Percentiles rank a stretch among this genome's conserved stretches.
phyloP scores from a whole-genome alignment of 2,113 vertebrate genomes.

The Crotalus horridus region DNA sequence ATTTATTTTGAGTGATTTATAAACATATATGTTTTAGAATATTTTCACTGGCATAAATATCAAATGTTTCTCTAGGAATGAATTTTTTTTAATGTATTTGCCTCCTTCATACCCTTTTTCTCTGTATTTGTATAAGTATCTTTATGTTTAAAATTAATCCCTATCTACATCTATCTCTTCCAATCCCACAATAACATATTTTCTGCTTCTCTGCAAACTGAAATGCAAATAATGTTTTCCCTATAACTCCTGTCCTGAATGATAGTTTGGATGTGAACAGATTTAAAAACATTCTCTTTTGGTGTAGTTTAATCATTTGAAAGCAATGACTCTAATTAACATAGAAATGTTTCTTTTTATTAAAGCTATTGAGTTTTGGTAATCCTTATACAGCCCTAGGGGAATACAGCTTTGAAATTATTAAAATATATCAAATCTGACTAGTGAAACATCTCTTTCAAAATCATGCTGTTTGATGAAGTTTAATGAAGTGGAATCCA shows the following conservation, averaged over 20 bases:
- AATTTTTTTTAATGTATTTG: slow-evolving; percentile 2
- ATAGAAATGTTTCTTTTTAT: background rate
- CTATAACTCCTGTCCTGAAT: slow-evolving; percentile 8
- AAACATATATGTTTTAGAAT: slow-evolving; percentile 45
- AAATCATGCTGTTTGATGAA: background rate
- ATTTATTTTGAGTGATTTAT: slow-evolving; percentile 51
- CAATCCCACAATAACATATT: background rate
- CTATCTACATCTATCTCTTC: background rate
- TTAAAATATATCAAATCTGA: background rate
- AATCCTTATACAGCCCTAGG: background rate
- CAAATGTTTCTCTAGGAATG: background rate
- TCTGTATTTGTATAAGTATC: background rate
- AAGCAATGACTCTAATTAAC: slow-evolving; percentile 19
- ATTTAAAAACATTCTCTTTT: slow-evolving; percentile 12
- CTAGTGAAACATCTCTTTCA: background rate
- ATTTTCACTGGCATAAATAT: slow-evolving; percentile 38
- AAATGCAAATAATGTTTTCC: slow-evolving; percentile 19
- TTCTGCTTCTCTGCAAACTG: background rate
- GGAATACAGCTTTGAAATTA: background rate
- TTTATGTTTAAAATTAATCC: background rate
- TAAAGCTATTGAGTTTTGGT: background rate
- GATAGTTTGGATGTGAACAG: slow-evolving; percentile 7
- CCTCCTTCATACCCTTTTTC: background rate
- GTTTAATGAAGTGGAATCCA: background rate
- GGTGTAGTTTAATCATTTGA: slow-evolving; percentile 19